These are phyloP conservation scores for Stegophylla sp. DNA, from an alignment of 2,888 invertebrate genomes.

Conservation along the genomic window DNA sequence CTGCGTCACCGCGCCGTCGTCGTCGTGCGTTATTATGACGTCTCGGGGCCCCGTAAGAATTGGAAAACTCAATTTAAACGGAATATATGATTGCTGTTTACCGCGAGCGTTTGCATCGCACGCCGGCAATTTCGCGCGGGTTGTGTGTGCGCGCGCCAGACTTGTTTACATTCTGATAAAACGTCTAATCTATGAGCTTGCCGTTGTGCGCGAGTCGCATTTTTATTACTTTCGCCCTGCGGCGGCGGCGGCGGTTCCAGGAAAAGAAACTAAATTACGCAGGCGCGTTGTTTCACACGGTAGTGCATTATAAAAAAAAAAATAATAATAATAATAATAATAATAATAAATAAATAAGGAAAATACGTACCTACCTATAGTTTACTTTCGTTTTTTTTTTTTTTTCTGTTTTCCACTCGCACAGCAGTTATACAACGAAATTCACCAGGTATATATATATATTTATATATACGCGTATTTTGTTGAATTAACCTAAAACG, in stretches of 20 bases:
- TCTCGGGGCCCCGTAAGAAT: not conserved
- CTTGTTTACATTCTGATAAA: slow-evolving; percentile 32
- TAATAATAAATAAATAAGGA: not conserved
- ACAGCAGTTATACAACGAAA: not conserved
- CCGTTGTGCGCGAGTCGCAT: slow-evolving; percentile 6
- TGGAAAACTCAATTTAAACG: slow-evolving; percentile 50
- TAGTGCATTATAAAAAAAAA: too few relatives aligned
- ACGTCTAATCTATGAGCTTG: slow-evolving; percentile 17
- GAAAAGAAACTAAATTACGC: slow-evolving; percentile 35
- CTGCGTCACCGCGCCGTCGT: too few relatives aligned
- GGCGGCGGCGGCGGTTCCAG: not conserved
- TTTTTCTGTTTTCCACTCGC: not conserved
- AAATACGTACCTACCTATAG: not conserved
- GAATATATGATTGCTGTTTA: slow-evolving; percentile 58
- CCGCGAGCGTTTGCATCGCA: slow-evolving; percentile 2
- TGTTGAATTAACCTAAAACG: slow-evolving; percentile 50
- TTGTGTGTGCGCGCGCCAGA: too few relatives aligned
- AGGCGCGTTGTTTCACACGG: not conserved
- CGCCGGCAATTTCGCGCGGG: slow-evolving; percentile 11
- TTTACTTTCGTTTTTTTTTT: not conserved
- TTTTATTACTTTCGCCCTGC: slow-evolving; percentile 3
- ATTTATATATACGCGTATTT: too few relatives aligned
- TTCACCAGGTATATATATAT: slow-evolving; percentile 27
- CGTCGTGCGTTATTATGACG: not conserved
- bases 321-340: not conserved